phyloP scores from a whole-genome alignment of 2,113 vertebrate species.

The Girardinichthys multiradiatus region DNA sequence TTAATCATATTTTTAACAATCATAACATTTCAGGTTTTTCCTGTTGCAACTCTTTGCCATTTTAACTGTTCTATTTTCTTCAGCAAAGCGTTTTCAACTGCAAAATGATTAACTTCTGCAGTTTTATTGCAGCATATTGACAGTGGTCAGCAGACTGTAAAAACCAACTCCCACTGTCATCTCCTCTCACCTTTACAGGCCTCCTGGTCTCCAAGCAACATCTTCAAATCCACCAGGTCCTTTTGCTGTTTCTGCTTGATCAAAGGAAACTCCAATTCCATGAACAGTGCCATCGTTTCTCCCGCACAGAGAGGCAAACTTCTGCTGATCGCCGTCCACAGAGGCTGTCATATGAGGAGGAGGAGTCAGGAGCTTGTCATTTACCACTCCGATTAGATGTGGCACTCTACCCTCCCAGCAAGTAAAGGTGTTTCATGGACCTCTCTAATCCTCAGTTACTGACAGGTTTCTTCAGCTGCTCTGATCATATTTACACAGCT shows the following conservation, averaged over 20 bases:
- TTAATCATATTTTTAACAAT: not conserved
- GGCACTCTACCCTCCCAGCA: constrained; percentile 2
- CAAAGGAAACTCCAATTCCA: constrained; percentile 58
- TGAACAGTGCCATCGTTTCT: constrained; percentile 64
- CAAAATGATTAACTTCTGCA: too few relatives aligned
- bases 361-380: constrained; percentile 54
- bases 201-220: constrained; percentile 57
- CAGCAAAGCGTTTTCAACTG: too few relatives aligned
- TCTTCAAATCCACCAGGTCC: constrained; percentile 57
- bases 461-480: not conserved
- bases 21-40: too few relatives aligned
- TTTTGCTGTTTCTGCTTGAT: constrained; percentile 52
- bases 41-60: not conserved
- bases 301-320: not conserved
- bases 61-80: too few relatives aligned
- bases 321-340: not conserved
- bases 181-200: constrained; percentile 63
- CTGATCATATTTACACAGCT: not conserved
- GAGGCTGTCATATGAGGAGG: constrained; percentile 29
- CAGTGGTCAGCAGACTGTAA: too few relatives aligned
- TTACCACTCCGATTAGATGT: constrained; percentile 6
- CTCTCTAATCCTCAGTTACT: constrained; percentile 23
- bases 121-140: too few relatives aligned
- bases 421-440: constrained; percentile 26
- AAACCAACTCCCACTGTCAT: not conserved